A percentile compares a stretch with the other conserved stretches of the same genome.
Evolutionary conservation across 92 coral and sea anemone species (phyloP).

Genomic region (Pocillopora grandis): DNA sequence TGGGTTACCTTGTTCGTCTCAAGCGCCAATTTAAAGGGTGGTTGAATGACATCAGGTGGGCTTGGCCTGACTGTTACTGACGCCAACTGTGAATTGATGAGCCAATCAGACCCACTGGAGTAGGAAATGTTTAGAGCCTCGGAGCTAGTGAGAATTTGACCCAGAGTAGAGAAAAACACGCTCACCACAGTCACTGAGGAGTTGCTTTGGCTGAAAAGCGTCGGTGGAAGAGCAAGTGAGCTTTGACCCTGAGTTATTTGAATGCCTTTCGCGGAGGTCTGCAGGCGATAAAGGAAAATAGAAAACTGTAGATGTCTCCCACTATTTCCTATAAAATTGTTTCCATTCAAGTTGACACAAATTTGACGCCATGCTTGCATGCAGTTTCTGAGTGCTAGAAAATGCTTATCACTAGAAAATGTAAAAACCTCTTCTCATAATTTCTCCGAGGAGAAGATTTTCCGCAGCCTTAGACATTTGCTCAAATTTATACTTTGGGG

Average conservation of each 20-base stretch:
- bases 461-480: neutral
- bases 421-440: too few species aligned
- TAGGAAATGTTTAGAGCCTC: neutral
- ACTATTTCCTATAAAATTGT: too few species aligned
- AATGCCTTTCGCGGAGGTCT: conserved; percentile 10
- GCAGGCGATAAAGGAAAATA: neutral
- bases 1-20: conserved; percentile 24
- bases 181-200: conserved; percentile 39
- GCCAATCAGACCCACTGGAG: neutral
- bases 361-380: too few species aligned
- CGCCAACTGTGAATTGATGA: conserved; percentile 32
- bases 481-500: too few species aligned
- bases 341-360: too few species aligned
- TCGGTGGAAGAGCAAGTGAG: conserved; percentile 17
- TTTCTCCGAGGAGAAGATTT: neutral
- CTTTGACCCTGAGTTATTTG: conserved; percentile 7
- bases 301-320: too few species aligned
- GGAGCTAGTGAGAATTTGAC: conserved; percentile 19
- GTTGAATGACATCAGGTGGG: conserved; percentile 21
- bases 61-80: conserved; percentile 53
- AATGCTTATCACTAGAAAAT: too few species aligned
- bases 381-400: too few species aligned
- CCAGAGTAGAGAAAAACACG: conserved; percentile 39
- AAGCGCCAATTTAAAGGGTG: conserved; percentile 49
- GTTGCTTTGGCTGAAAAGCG: conserved; percentile 15